Conservation (phyloP, 2,888 invertebrate genomes). For the Eupithecia centaureata region DNA sequence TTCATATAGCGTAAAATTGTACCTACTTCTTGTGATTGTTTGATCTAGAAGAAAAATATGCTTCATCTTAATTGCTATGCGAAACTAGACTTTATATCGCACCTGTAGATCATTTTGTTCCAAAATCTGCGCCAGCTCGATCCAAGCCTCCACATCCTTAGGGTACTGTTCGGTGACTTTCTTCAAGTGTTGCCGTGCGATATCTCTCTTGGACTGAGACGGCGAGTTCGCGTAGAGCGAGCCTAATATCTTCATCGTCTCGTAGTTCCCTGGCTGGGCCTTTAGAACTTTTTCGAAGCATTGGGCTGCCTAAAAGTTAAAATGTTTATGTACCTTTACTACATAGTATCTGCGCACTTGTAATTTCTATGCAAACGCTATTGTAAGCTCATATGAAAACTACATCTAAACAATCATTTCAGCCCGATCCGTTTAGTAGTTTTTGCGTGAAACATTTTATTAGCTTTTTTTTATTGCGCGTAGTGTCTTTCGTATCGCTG, state of each 20-base stretch:
- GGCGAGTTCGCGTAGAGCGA: conserved; percentile 96
- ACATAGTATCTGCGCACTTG: background rate
- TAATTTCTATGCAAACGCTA: too few species aligned
- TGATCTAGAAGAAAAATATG: too few species aligned
- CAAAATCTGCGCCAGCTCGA: conserved; percentile 98
- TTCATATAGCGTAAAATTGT: too few species aligned
- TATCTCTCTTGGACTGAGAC: conserved; percentile 95
- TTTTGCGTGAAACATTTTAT: too few species aligned
- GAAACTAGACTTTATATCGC: conserved; percentile 20
- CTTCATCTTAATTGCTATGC: background rate
- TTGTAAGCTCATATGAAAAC: too few species aligned
- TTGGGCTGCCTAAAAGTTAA: conserved; percentile 91
- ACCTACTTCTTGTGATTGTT: too few species aligned
- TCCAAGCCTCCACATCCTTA: conserved; percentile 99
- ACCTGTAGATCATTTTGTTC: conserved; percentile 95
- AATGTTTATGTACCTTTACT: background rate
- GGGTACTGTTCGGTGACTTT: conserved; percentile 98
- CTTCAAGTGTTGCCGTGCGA: conserved; percentile 96
- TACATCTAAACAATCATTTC: too few species aligned
- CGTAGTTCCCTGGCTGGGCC: conserved; percentile 98
- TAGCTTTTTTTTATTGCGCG: too few species aligned
- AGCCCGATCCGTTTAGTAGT: too few species aligned
- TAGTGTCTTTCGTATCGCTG: too few species aligned
- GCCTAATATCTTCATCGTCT: conserved; percentile 99
- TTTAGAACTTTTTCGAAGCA: conserved; percentile 99